These are phyloP conservation scores for Lepeophtheirus salmonis DNA, from an alignment of 1,140 invertebrate species.

Conservation along the genomic window DNA sequence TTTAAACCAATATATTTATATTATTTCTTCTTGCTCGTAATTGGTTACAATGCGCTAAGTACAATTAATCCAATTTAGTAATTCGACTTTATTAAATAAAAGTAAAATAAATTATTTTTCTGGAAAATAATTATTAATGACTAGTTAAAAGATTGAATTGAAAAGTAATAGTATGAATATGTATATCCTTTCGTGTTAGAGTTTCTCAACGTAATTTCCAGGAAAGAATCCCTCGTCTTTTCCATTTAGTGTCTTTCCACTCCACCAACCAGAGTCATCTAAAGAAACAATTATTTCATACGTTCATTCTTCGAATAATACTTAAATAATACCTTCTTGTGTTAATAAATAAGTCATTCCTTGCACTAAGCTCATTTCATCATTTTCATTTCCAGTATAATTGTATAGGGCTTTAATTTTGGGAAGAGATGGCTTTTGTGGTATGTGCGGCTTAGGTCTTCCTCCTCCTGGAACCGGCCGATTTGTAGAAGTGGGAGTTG, in stretches of 20 bases:
- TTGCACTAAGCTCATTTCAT: background rate
- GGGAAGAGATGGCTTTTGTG: background rate
- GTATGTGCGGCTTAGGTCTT: conserved; percentile 4
- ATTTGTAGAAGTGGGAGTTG: background rate
- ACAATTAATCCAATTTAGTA: no score
- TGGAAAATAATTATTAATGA: no score
- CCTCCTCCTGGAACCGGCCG: conserved; percentile 2
- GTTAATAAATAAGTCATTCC: background rate
- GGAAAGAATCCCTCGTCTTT: conserved; percentile 7
- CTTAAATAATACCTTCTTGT: background rate
- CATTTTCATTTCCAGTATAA: background rate
- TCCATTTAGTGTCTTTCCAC: background rate
- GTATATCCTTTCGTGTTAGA: no score
- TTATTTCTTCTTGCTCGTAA: no score
- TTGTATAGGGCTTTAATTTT: conserved; percentile 1
- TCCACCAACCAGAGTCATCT: conserved; percentile 16
- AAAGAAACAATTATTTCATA: no score
- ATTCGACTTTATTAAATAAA: no score
- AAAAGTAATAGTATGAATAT: no score
- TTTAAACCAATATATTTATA: no score
- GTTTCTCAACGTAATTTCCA: background rate
- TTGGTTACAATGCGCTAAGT: no score
- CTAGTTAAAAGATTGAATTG: no score
- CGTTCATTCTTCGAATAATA: background rate
- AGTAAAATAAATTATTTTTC: no score